Evolutionary conservation across 1,140 invertebrate species (phyloP).

Genomic region (Oreohelix idahoensis): DNA sequence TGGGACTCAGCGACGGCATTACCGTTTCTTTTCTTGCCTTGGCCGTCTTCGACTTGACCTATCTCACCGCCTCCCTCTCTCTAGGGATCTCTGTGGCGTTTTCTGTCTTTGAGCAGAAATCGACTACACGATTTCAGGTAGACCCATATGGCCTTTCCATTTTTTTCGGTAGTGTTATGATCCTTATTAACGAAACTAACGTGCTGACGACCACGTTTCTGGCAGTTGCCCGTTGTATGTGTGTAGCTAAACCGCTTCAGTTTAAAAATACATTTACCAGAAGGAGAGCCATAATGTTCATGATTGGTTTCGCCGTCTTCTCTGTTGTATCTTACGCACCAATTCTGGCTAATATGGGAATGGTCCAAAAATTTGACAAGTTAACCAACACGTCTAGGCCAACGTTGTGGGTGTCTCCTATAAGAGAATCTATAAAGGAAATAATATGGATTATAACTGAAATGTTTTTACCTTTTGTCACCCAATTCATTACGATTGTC

Average conservation of each 20-base stretch:
- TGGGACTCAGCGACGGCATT: no score
- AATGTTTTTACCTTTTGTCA: neutral
- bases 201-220: neutral
- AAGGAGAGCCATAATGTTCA: neutral
- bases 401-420: neutral
- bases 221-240: no score
- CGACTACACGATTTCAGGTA: neutral
- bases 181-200: neutral
- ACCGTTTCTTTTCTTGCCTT: constrained; percentile 8
- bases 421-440: neutral
- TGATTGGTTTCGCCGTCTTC: neutral
- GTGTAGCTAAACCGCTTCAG: no score
- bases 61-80: neutral
- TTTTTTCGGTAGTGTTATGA: neutral
- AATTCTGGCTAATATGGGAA: neutral
- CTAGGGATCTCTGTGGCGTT: neutral
- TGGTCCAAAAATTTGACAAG: neutral
- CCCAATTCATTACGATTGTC: constrained; percentile 8
- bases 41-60: neutral
- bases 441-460: neutral
- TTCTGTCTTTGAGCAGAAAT: neutral
- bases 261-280: constrained; percentile 10
- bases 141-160: neutral
- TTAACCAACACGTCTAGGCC: neutral
- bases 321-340: neutral